Evolutionary conservation across 1,140 invertebrate genomes (phyloP).

Genomic region (Drosophila dunni): DNA sequence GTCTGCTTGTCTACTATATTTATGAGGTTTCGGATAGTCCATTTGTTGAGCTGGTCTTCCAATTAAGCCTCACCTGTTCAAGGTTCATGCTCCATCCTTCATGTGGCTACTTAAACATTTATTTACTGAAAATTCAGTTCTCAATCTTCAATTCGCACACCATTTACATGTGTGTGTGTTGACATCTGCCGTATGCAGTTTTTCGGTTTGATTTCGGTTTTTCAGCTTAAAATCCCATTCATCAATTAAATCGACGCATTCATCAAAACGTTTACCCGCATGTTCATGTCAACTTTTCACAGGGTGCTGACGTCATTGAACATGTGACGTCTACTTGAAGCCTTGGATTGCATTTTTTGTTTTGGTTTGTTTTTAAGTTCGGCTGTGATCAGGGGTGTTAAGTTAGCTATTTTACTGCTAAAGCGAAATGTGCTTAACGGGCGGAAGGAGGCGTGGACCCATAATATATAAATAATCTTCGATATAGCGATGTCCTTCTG

Average conservation of each 20-base stretch:
- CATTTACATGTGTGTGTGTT: constrained; percentile 11
- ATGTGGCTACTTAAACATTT: constrained; percentile 35
- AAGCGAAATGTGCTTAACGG: too few relatives aligned
- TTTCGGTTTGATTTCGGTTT: constrained; percentile 47
- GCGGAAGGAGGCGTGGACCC: too few relatives aligned
- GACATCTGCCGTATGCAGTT: constrained; percentile 27
- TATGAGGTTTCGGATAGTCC: constrained; percentile 36
- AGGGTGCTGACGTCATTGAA: constrained; percentile 48
- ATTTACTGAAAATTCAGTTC: constrained; percentile 25
- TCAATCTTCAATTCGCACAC: background rate
- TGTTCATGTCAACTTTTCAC: constrained; percentile 66
- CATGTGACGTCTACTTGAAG: constrained; percentile 1
- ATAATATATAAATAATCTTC: too few relatives aligned
- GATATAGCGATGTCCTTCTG: too few relatives aligned
- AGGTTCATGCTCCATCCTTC: constrained; percentile 16
- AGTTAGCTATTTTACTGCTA: background rate
- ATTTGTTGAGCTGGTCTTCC: constrained; percentile 15
- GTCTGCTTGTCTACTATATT: constrained; percentile 36
- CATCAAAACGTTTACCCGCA: constrained; percentile 78
- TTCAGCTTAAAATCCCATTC: constrained; percentile 82
- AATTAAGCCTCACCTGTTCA: constrained; percentile 52
- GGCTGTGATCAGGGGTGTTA: background rate
- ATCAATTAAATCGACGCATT: constrained; percentile 84
- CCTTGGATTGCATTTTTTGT: constrained; percentile 10
- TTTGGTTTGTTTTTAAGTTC: background rate